Base-by-base conservation (phyloP, 2,797 vertebrate species). In the Esox masquinongy region DNA sequence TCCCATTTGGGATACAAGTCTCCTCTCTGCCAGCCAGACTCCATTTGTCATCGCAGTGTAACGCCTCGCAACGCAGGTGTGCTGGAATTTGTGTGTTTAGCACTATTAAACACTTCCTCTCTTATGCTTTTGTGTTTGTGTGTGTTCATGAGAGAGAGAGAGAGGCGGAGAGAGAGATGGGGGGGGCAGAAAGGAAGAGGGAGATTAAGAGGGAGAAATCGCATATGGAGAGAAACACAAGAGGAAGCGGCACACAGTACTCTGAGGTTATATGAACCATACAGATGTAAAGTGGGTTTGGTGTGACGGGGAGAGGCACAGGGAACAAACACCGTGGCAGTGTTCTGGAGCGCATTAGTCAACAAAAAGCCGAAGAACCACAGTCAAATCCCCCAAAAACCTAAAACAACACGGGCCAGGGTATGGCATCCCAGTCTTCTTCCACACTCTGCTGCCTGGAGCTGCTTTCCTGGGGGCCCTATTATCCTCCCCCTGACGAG, bases 71-170 rank as follows among this genome's bases (percentile, higher is more conserved):
- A n/a, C 17, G 7, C 83, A 88, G 84, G 86, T 90, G 85, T 86
- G 84, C 73, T 77, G 87, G 82, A 81, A 78, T 73, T 76, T 77
- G 73, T 81, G 76, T 79, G 69, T 85, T 87, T 80, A 39, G 67
- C 67, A 39, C 15, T 68, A 36, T 78, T 70, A 70, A 50, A 53
- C 68, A 61, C 59, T 63, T 47, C 43, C 43, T 47, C 43, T 47
- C 9, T 47, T 14, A 47, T 47, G 43, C 43, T 14, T 61, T 82
- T 14, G 14, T 73, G 74, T 78, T 43, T 74, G 67, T 87, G 79
- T 85, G 87, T 87, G 84, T 80, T 86, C 82, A 83, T 78, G 74
- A 71, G 80, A 83, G 82, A 70, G 22, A 14, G 22, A 70, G 43
- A 24, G 22, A 81, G 78, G 81, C 78, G 73, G 59, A 72, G 68